Evolutionary conservation across 2,888 invertebrate genomes (phyloP).

Genomic region (Sphecodes monilicornis): DNA sequence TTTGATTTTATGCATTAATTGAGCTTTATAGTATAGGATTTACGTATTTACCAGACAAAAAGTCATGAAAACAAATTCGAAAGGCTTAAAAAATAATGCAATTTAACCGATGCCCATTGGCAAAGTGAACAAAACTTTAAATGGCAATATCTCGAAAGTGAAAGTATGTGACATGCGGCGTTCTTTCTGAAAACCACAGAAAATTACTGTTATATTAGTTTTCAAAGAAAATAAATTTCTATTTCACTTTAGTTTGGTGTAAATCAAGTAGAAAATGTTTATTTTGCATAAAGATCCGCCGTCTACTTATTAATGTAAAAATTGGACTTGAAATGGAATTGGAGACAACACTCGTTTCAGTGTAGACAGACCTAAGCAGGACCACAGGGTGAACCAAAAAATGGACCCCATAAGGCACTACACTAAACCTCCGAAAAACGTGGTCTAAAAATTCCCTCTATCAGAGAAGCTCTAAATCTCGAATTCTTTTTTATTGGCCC

Average conservation of each 20-base stretch:
- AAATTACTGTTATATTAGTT: no score
- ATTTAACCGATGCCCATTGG: no score
- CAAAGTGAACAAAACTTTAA: no score
- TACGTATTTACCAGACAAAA: no score
- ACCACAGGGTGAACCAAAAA: background rate
- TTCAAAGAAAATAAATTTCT: background rate
- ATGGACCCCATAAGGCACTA: background rate
- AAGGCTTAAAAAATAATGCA: no score
- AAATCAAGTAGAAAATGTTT: background rate
- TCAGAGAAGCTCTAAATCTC: background rate
- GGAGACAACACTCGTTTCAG: background rate
- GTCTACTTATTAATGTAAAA: background rate
- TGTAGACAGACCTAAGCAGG: background rate
- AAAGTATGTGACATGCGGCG: no score
- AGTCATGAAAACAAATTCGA: no score
- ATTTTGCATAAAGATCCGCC: background rate
- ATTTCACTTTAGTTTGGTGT: no score
- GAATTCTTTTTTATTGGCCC: background rate
- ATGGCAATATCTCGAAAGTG: no score
- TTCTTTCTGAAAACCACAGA: no score
- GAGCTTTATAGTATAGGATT: no score
- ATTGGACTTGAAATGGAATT: background rate
- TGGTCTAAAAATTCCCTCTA: conserved; percentile 5
- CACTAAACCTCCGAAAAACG: background rate
- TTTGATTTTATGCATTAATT: no score